A percentile compares a stretch with the other conserved stretches of the same genome.
phyloP scores from a whole-genome alignment of 2,797 vertebrate genomes.

The Philypnodon macrostomus region DNA sequence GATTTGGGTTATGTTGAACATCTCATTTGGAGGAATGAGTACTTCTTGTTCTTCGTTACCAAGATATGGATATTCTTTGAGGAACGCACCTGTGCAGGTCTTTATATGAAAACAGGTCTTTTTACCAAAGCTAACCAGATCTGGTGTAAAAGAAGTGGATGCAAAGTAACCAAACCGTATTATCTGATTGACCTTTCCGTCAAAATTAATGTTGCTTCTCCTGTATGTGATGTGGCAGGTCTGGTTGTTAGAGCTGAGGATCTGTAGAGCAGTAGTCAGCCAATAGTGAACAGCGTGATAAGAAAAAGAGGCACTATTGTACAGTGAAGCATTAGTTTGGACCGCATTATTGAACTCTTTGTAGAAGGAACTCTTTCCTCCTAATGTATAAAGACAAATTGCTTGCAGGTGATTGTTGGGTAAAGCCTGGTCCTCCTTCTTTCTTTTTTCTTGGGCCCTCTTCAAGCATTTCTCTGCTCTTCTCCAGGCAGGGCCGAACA shows the following conservation, averaged over 20 bases:
- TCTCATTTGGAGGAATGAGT: conserved; percentile 47
- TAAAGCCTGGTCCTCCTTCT: neutral
- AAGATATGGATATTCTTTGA: neutral
- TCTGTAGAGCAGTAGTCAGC: conserved; percentile 36
- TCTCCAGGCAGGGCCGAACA: neutral
- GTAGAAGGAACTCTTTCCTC: fast-evolving
- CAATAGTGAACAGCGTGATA: conserved; percentile 37
- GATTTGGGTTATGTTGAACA: conserved; percentile 18
- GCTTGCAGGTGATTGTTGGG: conserved; percentile 19
- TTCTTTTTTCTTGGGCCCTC: fast-evolving
- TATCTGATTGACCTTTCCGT: neutral
- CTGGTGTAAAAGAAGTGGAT: neutral
- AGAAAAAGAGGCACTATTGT: conserved; percentile 7
- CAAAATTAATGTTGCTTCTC: fast-evolving
- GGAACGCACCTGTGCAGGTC: conserved; percentile 27
- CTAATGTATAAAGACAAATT: conserved; percentile 27
- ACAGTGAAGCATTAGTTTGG: fast-evolving
- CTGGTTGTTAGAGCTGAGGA: neutral
- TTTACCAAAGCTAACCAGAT: fast-evolving
- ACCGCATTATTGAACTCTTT: fast-evolving
- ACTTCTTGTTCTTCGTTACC: neutral
- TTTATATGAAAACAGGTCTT: conserved; percentile 33
- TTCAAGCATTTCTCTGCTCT: fast-evolving
- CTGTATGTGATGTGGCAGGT: conserved; percentile 20
- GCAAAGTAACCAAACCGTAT: conserved; percentile 41